A percentile compares a stretch with the other conserved stretches of the same genome.
phyloP scores from a whole-genome alignment of 2,888 invertebrate species.

The Megastigmus dorsalis region DNA sequence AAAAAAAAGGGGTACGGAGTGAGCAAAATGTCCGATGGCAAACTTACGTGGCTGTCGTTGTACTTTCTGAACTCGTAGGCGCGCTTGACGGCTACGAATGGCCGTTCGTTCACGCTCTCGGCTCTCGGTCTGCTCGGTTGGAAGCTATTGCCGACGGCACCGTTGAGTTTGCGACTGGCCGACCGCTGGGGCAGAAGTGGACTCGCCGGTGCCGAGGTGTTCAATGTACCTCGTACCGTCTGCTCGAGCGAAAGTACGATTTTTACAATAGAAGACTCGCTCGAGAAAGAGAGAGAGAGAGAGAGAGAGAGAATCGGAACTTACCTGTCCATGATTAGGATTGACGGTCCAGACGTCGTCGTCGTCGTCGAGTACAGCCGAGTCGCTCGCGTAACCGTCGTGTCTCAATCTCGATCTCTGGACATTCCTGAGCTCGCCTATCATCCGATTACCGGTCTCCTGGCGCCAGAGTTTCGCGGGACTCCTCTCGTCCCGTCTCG shows the following conservation, averaged over 20 bases:
- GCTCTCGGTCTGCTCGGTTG: slow-evolving; percentile 67
- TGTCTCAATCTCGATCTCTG: slow-evolving; percentile 76
- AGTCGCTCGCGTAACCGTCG: slow-evolving; percentile 87
- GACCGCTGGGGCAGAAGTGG: slow-evolving; percentile 76
- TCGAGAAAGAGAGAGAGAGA: no score
- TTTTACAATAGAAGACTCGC: not conserved
- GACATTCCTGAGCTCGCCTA: slow-evolving; percentile 78
- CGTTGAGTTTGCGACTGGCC: slow-evolving; percentile 74
- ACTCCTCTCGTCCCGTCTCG: slow-evolving; percentile 80
- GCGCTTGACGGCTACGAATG: slow-evolving; percentile 79
- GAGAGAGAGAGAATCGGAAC: no score
- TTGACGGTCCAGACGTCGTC: slow-evolving; percentile 76
- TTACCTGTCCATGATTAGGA: slow-evolving; percentile 66
- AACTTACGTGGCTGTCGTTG: slow-evolving; percentile 75
- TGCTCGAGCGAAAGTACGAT: slow-evolving; percentile 41
- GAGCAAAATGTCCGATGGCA: no score
- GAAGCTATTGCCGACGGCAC: slow-evolving; percentile 61
- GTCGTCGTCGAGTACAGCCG: slow-evolving; percentile 86
- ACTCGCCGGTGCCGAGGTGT: slow-evolving; percentile 75
- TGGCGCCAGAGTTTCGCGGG: slow-evolving; percentile 79
- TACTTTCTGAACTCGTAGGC: slow-evolving; percentile 76
- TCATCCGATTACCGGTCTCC: slow-evolving; percentile 81
- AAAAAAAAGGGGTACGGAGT: not conserved
- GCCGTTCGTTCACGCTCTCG: slow-evolving; percentile 77
- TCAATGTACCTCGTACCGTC: slow-evolving; percentile 60